Evolutionary conservation across 2,797 vertebrate species (phyloP), one percentile per base, ranked within the genome.

Genomic region (Aplochiton taeniatus): DNA sequence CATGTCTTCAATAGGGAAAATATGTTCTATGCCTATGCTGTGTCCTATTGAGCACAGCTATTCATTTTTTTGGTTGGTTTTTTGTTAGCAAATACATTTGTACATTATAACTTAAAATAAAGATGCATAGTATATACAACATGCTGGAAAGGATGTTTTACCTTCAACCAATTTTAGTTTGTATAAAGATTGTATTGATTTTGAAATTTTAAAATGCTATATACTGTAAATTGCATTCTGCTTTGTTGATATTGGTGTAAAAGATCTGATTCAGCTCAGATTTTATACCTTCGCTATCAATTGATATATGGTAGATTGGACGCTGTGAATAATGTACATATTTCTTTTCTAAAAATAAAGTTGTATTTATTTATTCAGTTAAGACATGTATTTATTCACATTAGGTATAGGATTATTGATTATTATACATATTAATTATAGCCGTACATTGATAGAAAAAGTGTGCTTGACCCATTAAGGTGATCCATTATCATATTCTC

Each of bases 331-430:
- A 83, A 65, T 90, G 88, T 89, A 87, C 47, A 84, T 81, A 85
- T 69, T 83, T 82, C 61, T 79, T 80, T 70, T 84, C 79, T 83
- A 79, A 85, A 89, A 93, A 90, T 91, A 92, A 93, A 91, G 79
- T 76, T 88, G 83, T 89, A 90, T 89, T 90, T 88, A 89, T 90
- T 85, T 72, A 85, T 68, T 4, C 42, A 20, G 4, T n/a, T 5
- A 10, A 48, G 8, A 14, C 9, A 48, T 48, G 31, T 62, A 83
- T 83, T 83, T 83, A 81, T 83, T 74, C 77, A 57, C 16, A 17
- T 46, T 16, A 11, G 4, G 13, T 41, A 12, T 61, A 31, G 31
- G 11, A 11, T 45, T 54, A 42, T 45, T 41, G 4, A 4, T n/a
- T 2, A 17, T 18, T 18, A 19, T n/a, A 16, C 0, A 8, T 20